A percentile compares a stretch with the other conserved stretches of the same genome.
Conservation (phyloP, 1,140 invertebrate genomes). For the Ctenoplectra terminalis region DNA sequence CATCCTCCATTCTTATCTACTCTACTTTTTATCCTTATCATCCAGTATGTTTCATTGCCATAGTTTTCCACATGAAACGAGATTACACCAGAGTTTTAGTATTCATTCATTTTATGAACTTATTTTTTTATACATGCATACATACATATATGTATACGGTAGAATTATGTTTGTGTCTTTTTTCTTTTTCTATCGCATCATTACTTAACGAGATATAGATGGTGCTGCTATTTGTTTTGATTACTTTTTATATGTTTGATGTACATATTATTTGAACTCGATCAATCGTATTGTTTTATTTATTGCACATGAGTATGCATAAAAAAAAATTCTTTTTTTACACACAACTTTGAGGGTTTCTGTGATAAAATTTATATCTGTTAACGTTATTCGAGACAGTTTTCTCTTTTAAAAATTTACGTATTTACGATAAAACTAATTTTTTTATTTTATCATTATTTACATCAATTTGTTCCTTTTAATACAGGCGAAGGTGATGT, state of each 20-base stretch:
- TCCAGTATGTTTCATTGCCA: constrained; percentile 7
- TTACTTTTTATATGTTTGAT: background rate
- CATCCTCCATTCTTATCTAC: background rate
- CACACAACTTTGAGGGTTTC: too few species aligned
- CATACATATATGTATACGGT: background rate
- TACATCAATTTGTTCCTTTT: background rate
- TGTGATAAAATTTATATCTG: background rate
- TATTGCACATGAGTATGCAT: too few species aligned
- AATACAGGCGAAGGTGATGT: constrained; percentile 71
- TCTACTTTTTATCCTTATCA: background rate
- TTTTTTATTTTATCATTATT: background rate
- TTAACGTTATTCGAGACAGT: background rate
- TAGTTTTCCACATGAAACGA: background rate
- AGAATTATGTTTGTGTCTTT: background rate
- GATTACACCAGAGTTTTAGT: background rate
- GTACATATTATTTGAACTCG: background rate
- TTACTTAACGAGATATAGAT: background rate
- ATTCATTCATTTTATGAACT: too few species aligned
- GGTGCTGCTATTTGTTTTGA: background rate
- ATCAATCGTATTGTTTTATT: background rate
- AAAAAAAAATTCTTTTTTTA: too few species aligned
- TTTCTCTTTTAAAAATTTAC: background rate
- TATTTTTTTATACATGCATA: background rate
- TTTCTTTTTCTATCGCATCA: background rate
- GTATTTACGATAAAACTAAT: background rate